phyloP scores from a whole-genome alignment of 2,888 invertebrate genomes.

The Brassicogethes aeneus region DNA sequence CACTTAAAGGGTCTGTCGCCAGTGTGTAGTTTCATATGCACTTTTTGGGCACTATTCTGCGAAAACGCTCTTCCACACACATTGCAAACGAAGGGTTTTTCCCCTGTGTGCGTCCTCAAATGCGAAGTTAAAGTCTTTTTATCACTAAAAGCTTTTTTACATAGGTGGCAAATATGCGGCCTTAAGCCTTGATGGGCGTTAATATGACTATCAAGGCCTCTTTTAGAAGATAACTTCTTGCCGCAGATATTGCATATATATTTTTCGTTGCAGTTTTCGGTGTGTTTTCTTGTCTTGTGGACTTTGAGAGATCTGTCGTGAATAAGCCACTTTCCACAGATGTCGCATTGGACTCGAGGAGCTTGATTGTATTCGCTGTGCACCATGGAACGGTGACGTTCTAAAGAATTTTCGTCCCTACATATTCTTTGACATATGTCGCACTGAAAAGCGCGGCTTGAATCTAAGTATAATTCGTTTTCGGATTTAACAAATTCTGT shows the following conservation, averaged over 20 bases:
- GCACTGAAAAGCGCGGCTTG: conserved; percentile 17
- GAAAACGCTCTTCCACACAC: no score
- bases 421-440: conserved; percentile 24
- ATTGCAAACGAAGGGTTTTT: no score
- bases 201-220: conserved; percentile 25
- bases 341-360: conserved; percentile 21
- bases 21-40: no score
- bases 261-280: conserved; percentile 12
- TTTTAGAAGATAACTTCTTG: conserved; percentile 40
- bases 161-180: conserved; percentile 43
- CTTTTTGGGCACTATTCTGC: no score
- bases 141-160: conserved; percentile 49
- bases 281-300: conserved; percentile 21
- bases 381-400: conserved; percentile 21
- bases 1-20: conserved; percentile 47
- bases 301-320: conserved; percentile 20
- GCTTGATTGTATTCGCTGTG: conserved; percentile 20
- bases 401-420: conserved; percentile 22
- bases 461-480: not conserved
- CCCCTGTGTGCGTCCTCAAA: conserved; percentile 46
- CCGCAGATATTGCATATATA: conserved; percentile 44
- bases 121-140: conserved; percentile 46
- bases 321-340: conserved; percentile 21
- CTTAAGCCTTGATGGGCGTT: conserved; percentile 36
- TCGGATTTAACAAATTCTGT: no score